phyloP scores from a whole-genome alignment of 2,797 vertebrate species.

The Spheniscus humboldti region DNA sequence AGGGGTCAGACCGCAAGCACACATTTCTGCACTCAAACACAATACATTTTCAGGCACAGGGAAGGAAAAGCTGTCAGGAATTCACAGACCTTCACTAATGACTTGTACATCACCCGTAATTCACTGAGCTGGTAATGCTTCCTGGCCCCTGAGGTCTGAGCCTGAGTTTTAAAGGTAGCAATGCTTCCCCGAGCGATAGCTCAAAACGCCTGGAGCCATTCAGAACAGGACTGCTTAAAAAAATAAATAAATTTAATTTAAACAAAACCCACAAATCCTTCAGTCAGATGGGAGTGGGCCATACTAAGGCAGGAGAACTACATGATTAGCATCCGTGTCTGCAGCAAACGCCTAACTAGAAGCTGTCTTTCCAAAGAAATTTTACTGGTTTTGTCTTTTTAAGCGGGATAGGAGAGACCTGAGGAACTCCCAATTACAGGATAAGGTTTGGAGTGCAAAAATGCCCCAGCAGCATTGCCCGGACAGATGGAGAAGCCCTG shows the following conservation, averaged over 20 bases:
- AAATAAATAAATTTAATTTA: not conserved
- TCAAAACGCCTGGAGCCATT: not conserved
- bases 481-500: not conserved
- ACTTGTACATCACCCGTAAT: not conserved
- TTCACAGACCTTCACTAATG: not conserved
- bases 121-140: not conserved
- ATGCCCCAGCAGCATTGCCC: not conserved
- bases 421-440: not conserved
- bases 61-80: not conserved
- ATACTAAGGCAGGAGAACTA: not conserved
- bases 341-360: not conserved
- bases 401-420: not conserved
- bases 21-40: not conserved
- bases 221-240: not conserved
- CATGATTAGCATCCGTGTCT: not conserved
- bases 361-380: not conserved
- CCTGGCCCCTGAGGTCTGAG: not conserved
- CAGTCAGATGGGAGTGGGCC: not conserved
- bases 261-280: not conserved
- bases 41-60: rapidly evolving
- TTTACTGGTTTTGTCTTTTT: not conserved
- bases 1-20: not conserved
- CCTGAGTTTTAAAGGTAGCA: not conserved
- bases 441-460: not conserved
- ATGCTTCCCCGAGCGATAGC: not conserved